Evolutionary conservation across 2,113 vertebrate species (phyloP).

Genomic region (Sardina pilchardus): DNA sequence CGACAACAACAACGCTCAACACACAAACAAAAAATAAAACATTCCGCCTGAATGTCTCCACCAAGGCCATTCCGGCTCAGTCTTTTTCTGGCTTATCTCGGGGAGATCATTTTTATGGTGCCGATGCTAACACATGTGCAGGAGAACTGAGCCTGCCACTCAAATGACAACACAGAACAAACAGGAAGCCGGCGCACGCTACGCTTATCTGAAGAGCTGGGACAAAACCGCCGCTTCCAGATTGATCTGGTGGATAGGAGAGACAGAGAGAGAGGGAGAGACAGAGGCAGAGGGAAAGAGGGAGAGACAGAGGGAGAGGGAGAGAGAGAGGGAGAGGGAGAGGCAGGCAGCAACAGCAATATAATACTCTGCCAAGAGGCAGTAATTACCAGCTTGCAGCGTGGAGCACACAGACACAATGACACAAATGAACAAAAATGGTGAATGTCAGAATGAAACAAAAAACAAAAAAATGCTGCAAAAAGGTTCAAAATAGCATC

Average conservation of each 20-base stretch:
- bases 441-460: not conserved
- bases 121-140: slow-evolving; percentile 34
- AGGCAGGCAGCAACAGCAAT: not conserved
- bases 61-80: not conserved
- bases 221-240: not conserved
- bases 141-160: slow-evolving; percentile 55
- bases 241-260: not conserved
- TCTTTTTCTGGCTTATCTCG: not conserved
- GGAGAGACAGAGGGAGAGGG: slow-evolving; percentile 18
- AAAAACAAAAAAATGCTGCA: not conserved
- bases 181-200: slow-evolving; percentile 66
- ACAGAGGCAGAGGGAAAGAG: slow-evolving; percentile 27
- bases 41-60: not conserved
- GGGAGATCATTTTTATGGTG: slow-evolving; percentile 26
- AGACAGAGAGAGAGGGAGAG: slow-evolving; percentile 26
- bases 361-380: not conserved
- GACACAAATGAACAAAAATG: not conserved
- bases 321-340: too few species aligned
- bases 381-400: not conserved
- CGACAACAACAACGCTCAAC: not conserved
- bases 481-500: not conserved
- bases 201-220: slow-evolving; percentile 58
- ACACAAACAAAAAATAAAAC: not conserved
- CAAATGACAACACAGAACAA: slow-evolving; percentile 54
- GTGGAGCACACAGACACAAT: not conserved